Evolutionary conservation across 1,140 invertebrate genomes (phyloP).

Genomic region (Trissolcus basalis): DNA sequence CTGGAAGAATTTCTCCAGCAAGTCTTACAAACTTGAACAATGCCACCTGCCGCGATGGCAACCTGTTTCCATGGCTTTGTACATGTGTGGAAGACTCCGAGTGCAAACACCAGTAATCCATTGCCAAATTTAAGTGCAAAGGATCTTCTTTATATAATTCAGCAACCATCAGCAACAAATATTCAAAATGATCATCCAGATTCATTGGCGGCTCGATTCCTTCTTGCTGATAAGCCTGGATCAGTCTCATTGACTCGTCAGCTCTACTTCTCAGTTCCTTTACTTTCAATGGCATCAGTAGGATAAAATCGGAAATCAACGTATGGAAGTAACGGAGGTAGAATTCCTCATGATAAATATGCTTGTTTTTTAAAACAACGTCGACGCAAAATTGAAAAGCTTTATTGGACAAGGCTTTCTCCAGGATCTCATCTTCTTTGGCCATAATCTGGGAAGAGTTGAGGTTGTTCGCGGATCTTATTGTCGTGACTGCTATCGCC

Average conservation of each 20-base stretch:
- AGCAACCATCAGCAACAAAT: constrained; percentile 86
- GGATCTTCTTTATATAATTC: constrained; percentile 87
- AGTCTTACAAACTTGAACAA: constrained; percentile 94
- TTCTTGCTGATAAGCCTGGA: constrained; percentile 87
- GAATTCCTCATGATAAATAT: constrained; percentile 87
- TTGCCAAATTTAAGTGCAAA: constrained; percentile 81
- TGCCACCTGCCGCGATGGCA: constrained; percentile 82
- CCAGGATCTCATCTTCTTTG: constrained; percentile 76
- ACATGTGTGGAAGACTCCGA: constrained; percentile 67
- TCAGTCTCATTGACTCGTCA: constrained; percentile 91
- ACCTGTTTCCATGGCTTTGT: constrained; percentile 64
- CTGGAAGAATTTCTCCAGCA: constrained; percentile 90
- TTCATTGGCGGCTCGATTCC: constrained; percentile 86
- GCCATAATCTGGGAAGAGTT: constrained; percentile 64
- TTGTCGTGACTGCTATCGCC: constrained; percentile 86
- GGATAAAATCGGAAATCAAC: constrained; percentile 94
- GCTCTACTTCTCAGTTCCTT: constrained; percentile 89
- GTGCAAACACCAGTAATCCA: constrained; percentile 88
- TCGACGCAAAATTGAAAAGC: constrained; percentile 87
- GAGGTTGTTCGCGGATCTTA: constrained; percentile 80
- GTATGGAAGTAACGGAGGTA: constrained; percentile 89
- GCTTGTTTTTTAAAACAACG: constrained; percentile 82
- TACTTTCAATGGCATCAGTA: constrained; percentile 93
- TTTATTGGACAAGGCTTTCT: constrained; percentile 87
- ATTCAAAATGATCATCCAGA: constrained; percentile 88